Evolutionary conservation across 2,888 invertebrate species (phyloP).

Genomic region (Axea sp.): DNA sequence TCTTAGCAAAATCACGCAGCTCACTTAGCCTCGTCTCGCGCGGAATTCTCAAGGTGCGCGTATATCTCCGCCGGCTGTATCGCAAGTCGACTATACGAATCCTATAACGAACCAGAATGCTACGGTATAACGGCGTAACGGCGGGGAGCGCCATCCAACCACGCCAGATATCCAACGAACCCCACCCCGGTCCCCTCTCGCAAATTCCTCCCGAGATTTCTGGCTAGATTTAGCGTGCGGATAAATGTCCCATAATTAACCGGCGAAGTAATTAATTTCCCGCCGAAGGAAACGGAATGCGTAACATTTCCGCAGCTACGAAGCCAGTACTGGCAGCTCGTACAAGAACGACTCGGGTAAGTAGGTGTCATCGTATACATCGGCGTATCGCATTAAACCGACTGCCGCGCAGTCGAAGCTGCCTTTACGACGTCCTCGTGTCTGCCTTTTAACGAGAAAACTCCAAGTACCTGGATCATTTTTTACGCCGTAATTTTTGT

Average conservation of each 20-base stretch:
- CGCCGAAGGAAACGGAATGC: conserved; percentile 72
- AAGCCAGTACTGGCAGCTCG: conserved; percentile 42
- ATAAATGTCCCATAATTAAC: conserved; percentile 77
- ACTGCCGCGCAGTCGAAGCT: conserved; percentile 1
- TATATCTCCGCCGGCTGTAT: conserved; percentile 37
- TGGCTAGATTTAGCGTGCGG: conserved; percentile 71
- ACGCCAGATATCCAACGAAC: conserved; percentile 10
- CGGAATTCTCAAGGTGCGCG: conserved; percentile 52
- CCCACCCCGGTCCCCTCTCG: conserved; percentile 19
- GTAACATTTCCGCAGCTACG: conserved; percentile 67
- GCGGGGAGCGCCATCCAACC: conserved; percentile 31
- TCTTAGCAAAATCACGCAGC: conserved; percentile 58
- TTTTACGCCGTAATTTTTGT: no score
- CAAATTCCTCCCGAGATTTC: conserved; percentile 73
- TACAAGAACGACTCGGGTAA: conserved; percentile 61
- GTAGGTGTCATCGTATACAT: conserved; percentile 63
- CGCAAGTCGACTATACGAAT: conserved; percentile 33
- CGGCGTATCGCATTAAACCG: conserved; percentile 47
- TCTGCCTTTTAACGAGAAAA: conserved; percentile 17
- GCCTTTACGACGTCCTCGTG: conserved; percentile 33
- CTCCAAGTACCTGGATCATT: neutral
- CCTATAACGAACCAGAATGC: conserved; percentile 57
- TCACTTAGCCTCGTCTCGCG: conserved; percentile 56
- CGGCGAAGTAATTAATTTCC: conserved; percentile 74
- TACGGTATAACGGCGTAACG: conserved; percentile 46